Base-by-base conservation (phyloP, 2,888 invertebrate genomes). In the Sminthurides aquaticus region DNA sequence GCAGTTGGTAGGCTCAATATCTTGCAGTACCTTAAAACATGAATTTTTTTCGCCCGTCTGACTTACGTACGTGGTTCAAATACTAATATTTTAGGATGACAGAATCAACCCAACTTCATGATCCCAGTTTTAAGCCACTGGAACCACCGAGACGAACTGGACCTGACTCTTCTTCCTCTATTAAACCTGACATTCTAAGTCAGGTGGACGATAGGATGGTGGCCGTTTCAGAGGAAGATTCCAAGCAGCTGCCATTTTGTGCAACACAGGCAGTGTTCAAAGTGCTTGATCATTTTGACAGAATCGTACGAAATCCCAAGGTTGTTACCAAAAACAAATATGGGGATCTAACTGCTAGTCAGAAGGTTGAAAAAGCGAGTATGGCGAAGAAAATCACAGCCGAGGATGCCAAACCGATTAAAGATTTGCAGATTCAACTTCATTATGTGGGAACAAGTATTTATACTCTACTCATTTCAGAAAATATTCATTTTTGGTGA, bases 241-340 rank as follows among this genome's bases (percentile, higher is more conserved):
- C 52, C 5, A 8, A 20, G 5, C 15, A 52, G 20, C 22, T 52
- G 5, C 15, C 52, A 5, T 52, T 52, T 52, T 52, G 52, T 20
- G 63, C 63, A n/a, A 58, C 63, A 27, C 63, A 64, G 58, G 34
- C 63, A n/a, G 58, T 64, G 3, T 64, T 64, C 24, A 64, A 64
- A 52, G 24, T 58, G 26, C 58, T 64, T 25, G 63, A 64, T 64
- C 63, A 64, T 43, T 52, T 64, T 5, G 49, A 48, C 11, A 58
- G 63, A 58, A 8, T 64, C 11, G 58, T 64, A 27, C n/a, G 58
- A 5, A 49, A 64, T 29, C 63, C 63, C 1, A 49, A 29, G 24
- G 57, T 52, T 26, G 34, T 20, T 5, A 18, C 20, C 22, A 48
- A 28, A 24, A 28, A 18, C 18, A 28, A 8, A 22, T 2, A 15